Evolutionary conservation across 2,113 vertebrate genomes (phyloP).

Genomic region (Balaenoptera acutorostrata): DNA sequence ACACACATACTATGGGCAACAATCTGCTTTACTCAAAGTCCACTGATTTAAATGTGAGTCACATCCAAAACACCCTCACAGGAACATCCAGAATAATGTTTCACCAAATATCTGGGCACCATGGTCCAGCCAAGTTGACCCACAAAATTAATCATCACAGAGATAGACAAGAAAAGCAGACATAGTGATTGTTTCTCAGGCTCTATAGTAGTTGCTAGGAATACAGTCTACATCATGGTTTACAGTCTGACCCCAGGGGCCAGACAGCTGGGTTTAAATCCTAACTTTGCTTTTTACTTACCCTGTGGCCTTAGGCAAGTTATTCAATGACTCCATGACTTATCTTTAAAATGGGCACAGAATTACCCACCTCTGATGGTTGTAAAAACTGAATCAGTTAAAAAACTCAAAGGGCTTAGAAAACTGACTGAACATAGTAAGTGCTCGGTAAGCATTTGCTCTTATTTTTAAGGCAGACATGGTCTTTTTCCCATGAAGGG

Average conservation of each 20-base stretch:
- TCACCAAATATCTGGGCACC: not conserved
- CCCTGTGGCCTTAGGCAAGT: not conserved
- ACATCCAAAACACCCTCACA: not conserved
- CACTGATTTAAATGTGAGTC: not conserved
- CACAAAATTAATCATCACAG: not conserved
- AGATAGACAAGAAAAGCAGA: not conserved
- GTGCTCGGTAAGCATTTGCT: not conserved
- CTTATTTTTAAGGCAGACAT: not conserved
- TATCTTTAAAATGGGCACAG: not conserved
- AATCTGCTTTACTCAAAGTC: not conserved
- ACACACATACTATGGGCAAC: not conserved
- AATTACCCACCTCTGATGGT: not conserved
- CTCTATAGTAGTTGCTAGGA: not conserved
- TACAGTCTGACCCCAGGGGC: not conserved
- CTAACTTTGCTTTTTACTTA: not conserved
- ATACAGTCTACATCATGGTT: not conserved
- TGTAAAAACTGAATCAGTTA: not conserved
- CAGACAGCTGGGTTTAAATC: not conserved
- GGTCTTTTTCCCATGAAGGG: not conserved
- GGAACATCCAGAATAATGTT: not conserved
- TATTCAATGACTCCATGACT: not conserved
- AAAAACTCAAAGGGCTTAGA: not conserved
- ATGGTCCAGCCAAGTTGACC: not conserved
- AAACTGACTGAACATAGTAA: not conserved
- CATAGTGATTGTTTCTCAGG: not conserved